Evolutionary conservation across 2,797 vertebrate genomes (phyloP).

Genomic region (Rhabdomys pumilio): DNA sequence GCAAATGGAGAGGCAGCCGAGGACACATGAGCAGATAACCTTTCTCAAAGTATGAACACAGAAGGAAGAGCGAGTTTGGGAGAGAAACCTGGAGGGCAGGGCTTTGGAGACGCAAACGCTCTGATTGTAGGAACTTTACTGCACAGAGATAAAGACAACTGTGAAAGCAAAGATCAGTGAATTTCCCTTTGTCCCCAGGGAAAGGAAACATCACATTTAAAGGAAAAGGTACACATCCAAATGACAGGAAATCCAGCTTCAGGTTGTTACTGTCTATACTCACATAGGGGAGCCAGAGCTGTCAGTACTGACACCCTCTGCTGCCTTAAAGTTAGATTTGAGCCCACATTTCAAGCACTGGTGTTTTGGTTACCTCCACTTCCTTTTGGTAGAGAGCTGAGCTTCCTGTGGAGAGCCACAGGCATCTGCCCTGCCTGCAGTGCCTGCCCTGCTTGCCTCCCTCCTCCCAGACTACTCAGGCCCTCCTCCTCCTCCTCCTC

Average conservation of each 20-base stretch:
- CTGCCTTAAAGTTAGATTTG: not conserved
- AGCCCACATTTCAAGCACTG: not conserved
- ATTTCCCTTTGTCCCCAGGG: constrained; percentile 17
- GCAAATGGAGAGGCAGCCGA: not conserved
- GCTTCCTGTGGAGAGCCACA: constrained; percentile 62
- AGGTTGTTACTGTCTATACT: not conserved
- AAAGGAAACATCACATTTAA: not conserved
- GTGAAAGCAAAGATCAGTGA: not conserved
- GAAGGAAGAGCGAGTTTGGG: not conserved
- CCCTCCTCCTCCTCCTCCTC: not conserved
- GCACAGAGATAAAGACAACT: not conserved
- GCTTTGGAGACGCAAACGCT: not conserved
- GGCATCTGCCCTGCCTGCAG: constrained; percentile 2
- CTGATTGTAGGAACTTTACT: not conserved
- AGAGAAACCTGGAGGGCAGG: not conserved
- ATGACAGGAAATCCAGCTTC: not conserved
- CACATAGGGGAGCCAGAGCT: not conserved
- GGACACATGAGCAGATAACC: not conserved
- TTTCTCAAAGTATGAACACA: not conserved
- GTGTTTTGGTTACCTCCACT: constrained; percentile 26
- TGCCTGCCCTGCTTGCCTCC: no score
- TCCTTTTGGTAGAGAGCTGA: constrained; percentile 36
- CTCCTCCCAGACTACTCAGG: no score
- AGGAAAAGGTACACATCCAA: constrained; percentile 2
- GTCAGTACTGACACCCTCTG: constrained; percentile 52